Base-by-base conservation (phyloP, 2,888 invertebrate species). In the Ctenicera cuprea region DNA sequence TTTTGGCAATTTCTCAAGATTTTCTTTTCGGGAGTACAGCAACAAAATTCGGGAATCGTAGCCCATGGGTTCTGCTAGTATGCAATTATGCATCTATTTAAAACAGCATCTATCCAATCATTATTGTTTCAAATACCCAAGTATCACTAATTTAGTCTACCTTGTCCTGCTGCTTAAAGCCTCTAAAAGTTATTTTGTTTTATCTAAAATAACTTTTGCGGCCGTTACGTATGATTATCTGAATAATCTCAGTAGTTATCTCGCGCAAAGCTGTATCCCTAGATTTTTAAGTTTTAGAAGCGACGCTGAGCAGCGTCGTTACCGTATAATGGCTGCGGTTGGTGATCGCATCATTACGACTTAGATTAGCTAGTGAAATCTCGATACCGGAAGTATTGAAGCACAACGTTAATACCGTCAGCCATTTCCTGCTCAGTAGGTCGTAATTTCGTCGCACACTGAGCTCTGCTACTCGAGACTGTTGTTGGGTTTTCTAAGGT, bases 341-440 rank as follows among this genome's bases (percentile, higher is more conserved):
- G 74, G 77, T 79, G 80, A 81, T 80, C 78, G 78, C 78, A 78
- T 80, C 81, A 81, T 82, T 82, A 82, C 78, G 75, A 80, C 79
- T 79, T 73, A 80, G 80, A 82, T 82, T 82, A 81, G 79, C 77
- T 78, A 77, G 79, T 80, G 80, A 78, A 80, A 80, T 80, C 77
- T 76, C 78, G 78, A 80, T 79, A 78, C 78, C 77, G 79, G 79
- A 80, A 80, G 78, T 77, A 80, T 78, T 71, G 77, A 71, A 74
- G 77, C 74, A 70, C 75, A 73, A 69, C 72, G 75, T 77, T 30
- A 75, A 79, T 77, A 79, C 78, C 76, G 76, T 71, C 71, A 76
- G 79, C 80, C 74, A 77, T 79, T 80, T 79, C 77, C 78, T 77
- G 77, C 75, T 76, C 77, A 77, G 75, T 78, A 75, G 77, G 64